Evolutionary conservation across 1,140 invertebrate species (phyloP).

Genomic region (Drosophila navojoa): DNA sequence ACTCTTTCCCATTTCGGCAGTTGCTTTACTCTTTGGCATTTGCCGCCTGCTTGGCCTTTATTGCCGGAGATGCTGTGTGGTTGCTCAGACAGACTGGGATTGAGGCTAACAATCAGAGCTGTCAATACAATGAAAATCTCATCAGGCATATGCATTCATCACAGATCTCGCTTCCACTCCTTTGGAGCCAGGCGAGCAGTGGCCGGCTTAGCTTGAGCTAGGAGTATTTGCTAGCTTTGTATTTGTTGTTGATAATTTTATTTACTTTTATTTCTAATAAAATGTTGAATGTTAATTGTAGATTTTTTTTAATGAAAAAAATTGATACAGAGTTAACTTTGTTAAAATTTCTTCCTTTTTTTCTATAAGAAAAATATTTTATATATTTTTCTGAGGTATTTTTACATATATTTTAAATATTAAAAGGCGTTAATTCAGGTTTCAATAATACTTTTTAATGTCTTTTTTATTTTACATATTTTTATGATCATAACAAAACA

Average conservation of each 20-base stretch:
- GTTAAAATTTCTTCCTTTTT: background rate
- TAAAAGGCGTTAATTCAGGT: background rate
- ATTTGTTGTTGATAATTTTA: conserved; percentile 54
- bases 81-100: background rate
- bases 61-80: background rate
- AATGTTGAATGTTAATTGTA: conserved; percentile 40
- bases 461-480: conserved; percentile 41
- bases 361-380: too few species aligned
- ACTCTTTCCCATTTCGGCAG: conserved; percentile 15
- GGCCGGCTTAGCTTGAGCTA: background rate
- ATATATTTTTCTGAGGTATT: too few species aligned
- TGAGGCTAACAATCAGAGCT: background rate
- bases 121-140: background rate
- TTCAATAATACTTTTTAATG: conserved; percentile 59
- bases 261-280: conserved; percentile 55
- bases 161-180: background rate
- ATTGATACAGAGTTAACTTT: background rate
- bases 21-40: conserved; percentile 61
- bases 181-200: background rate
- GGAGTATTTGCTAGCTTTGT: conserved; percentile 23
- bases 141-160: background rate
- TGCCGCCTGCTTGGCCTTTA: conserved; percentile 28
- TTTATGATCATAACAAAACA: conserved; percentile 35
- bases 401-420: too few species aligned
- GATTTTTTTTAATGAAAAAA: background rate